These are phyloP conservation scores for Helogale parvula DNA, from an alignment of 2,113 vertebrate genomes.

Conservation along the genomic window DNA sequence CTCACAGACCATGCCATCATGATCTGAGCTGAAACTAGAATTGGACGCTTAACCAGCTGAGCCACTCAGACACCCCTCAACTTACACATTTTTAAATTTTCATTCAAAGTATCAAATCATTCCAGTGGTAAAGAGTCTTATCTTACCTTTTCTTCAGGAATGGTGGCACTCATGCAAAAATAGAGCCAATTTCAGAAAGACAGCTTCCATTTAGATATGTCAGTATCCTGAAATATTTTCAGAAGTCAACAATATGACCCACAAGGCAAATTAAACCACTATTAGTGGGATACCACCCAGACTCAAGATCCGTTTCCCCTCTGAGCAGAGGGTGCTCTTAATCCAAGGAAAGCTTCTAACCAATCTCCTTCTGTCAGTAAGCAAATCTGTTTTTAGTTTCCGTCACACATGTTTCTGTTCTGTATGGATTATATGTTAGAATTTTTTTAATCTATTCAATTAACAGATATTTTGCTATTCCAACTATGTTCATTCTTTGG, in stretches of 20 bases:
- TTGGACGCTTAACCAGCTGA: too few species aligned
- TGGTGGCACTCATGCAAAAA: neutral
- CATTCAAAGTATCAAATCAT: neutral
- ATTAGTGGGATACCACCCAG: slow-evolving; percentile 12
- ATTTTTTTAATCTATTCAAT: neutral
- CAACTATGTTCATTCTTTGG: neutral
- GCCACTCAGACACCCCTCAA: too few species aligned
- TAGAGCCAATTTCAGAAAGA: slow-evolving; percentile 12
- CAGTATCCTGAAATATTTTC: slow-evolving; percentile 16
- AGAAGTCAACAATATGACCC: neutral
- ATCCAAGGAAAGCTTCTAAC: neutral
- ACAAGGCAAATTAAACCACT: neutral
- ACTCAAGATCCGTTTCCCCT: neutral
- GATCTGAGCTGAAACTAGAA: too few species aligned
- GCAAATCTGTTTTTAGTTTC: neutral
- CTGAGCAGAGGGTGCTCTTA: neutral
- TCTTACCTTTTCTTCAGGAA: neutral
- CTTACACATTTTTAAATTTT: neutral
- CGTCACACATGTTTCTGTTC: neutral
- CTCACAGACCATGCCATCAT: too few species aligned
- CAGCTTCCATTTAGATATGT: neutral
- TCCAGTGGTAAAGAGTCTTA: neutral
- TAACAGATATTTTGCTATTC: neutral
- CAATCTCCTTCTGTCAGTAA: neutral
- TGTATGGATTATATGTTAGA: neutral